Base-by-base conservation (phyloP, 2,113 vertebrate species). In the Eupsittula cactorum region DNA sequence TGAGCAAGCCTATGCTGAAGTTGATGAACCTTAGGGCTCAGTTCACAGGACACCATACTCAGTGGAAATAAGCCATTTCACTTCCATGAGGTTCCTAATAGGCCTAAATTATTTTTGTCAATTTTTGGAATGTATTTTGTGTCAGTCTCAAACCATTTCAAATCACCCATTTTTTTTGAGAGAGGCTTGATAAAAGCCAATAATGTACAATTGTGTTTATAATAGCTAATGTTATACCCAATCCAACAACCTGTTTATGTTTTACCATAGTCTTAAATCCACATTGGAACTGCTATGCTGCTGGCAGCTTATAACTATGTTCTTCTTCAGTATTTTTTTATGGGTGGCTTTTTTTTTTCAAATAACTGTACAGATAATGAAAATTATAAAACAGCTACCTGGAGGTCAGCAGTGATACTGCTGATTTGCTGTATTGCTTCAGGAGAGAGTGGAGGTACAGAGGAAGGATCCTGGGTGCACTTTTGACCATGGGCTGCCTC, bases 41-140 rank as follows among this genome's bases (percentile, higher is more conserved):
- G 27, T 31, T 31, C 7, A 5, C 13, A 46, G 8, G n/a, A 75
- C 27, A 85, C 4, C 3, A 23, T 35, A 35, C 3, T 37, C 23
- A 31, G 12, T 9, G 12, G 49, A 86, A 71, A 62, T 16, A 62
- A 77, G 9, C 46, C 4, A 55, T 62, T 75, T 89, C 3, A 19
- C 23, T 91, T 82, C 21, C 35, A 24, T 70, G 53, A 44, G 59
- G 13, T 16, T 65, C 27, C 11, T 63, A 53, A 33, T 29, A 77
- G 15, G 24, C 5, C 19, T 62, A 82, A 76, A 64, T 25, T 0
- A 0, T 19, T 75, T 81, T 52, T 62, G 2, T 23, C 0, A 2
- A 18, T 49, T 67, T 92, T 52, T 13, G 0, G 1, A 71, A 52
- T 57, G 24, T 49, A 47, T 73, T 75, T 89, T 79, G 6, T 69